Conservation (phyloP, 2,888 invertebrate genomes). For the Bimastos eiseni region DNA sequence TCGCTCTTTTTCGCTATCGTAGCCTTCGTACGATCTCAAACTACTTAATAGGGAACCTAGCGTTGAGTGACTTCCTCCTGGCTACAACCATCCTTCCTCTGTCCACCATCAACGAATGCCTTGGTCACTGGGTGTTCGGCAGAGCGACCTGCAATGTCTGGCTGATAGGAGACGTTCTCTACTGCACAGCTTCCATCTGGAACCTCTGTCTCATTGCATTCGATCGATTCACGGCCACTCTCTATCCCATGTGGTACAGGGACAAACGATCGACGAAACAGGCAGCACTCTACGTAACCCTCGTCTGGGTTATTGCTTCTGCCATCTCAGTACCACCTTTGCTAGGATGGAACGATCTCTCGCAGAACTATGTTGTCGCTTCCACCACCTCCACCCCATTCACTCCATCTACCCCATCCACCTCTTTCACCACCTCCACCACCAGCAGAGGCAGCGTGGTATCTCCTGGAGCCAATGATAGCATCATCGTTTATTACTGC, state of each 20-base stretch:
- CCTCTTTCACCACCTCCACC: slow-evolving; percentile 38
- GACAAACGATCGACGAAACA: slow-evolving; percentile 56
- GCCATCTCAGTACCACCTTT: slow-evolving; percentile 61
- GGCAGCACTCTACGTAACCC: slow-evolving; percentile 56
- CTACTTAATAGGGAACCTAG: slow-evolving; percentile 61
- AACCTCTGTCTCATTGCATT: slow-evolving; percentile 61
- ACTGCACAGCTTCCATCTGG: slow-evolving; percentile 63
- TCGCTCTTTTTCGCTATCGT: slow-evolving; percentile 52
- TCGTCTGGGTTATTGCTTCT: slow-evolving; percentile 61
- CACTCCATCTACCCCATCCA: too few relatives aligned
- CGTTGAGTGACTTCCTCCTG: slow-evolving; percentile 60
- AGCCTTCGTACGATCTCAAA: slow-evolving; percentile 59
- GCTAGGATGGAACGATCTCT: slow-evolving; percentile 48
- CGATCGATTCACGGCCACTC: slow-evolving; percentile 61
- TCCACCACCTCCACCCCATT: slow-evolving; percentile 39
- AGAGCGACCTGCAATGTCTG: slow-evolving; percentile 61
- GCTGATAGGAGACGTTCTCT: slow-evolving; percentile 63
- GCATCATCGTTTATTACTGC: slow-evolving; percentile 52
- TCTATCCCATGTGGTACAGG: slow-evolving; percentile 57
- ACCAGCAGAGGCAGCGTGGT: neutral
- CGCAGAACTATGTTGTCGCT: slow-evolving; percentile 41
- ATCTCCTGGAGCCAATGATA: slow-evolving; percentile 35
- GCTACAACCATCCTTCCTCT: slow-evolving; percentile 61
- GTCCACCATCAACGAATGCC: slow-evolving; percentile 56
- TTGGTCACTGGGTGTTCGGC: slow-evolving; percentile 62